Evolutionary conservation across 2,113 vertebrate species (phyloP).

Genomic region (Hippopotamus amphibius): DNA sequence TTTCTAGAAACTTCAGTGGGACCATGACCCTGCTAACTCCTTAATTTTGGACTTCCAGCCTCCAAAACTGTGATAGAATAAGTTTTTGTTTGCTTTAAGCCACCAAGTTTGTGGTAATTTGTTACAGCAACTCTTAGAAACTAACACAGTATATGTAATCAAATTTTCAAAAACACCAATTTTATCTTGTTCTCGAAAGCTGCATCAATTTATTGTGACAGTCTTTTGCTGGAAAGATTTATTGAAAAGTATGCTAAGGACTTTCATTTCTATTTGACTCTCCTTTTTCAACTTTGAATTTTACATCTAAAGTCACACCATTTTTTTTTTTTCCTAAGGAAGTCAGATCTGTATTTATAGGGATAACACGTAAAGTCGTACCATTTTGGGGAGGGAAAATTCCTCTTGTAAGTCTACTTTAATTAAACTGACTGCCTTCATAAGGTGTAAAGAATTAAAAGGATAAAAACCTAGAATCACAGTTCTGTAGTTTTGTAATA

Average conservation of each 20-base stretch:
- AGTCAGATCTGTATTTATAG: no score
- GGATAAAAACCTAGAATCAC: background rate
- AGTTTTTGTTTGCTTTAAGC: background rate
- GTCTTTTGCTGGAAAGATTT: background rate
- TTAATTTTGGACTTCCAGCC: background rate
- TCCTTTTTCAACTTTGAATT: background rate
- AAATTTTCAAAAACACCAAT: background rate
- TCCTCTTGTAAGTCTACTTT: background rate
- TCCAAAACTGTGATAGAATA: background rate
- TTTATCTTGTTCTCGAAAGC: background rate
- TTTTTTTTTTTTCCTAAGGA: background rate
- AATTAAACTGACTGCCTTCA: background rate
- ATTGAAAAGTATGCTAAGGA: background rate
- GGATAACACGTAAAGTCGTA: background rate
- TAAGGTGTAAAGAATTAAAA: background rate
- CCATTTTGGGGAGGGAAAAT: background rate
- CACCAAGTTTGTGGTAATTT: background rate
- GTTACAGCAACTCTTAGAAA: background rate
- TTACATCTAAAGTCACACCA: background rate
- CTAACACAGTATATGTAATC: background rate
- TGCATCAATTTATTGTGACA: background rate
- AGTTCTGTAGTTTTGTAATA: background rate
- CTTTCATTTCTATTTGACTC: background rate
- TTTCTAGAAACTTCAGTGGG: background rate
- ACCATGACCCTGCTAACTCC: background rate